Evolutionary conservation across 2,888 invertebrate species (phyloP).

Genomic region (Penaeus monodon): DNA sequence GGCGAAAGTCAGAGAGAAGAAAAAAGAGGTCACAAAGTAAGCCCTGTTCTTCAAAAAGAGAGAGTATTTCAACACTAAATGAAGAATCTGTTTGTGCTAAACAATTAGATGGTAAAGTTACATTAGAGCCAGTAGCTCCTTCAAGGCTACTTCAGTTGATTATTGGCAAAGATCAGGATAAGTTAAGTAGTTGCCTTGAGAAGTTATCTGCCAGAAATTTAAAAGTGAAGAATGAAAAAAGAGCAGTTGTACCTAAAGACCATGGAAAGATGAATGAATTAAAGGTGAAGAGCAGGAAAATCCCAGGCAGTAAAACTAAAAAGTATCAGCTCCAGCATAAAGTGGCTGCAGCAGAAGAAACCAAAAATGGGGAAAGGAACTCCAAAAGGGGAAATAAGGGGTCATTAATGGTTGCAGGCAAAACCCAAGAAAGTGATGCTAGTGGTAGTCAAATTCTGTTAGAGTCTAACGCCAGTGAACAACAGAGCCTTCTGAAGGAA

Average conservation of each 20-base stretch:
- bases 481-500: slow-evolving; percentile 45
- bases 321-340: too few species aligned
- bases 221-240: slow-evolving; percentile 20
- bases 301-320: too few species aligned
- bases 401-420: not conserved
- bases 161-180: slow-evolving; percentile 15
- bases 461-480: slow-evolving; percentile 4
- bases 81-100: not conserved
- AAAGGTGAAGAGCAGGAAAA: too few species aligned
- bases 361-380: too few species aligned
- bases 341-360: too few species aligned
- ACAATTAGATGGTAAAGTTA: not conserved
- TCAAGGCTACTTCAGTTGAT: slow-evolving; percentile 39
- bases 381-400: too few species aligned
- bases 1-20: slow-evolving; percentile 36
- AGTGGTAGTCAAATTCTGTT: not conserved
- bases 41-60: too few species aligned
- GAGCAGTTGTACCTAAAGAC: not conserved
- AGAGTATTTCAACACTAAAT: too few species aligned
- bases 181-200: too few species aligned
- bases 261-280: too few species aligned
- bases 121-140: not conserved
- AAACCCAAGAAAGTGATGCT: not conserved
- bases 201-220: too few species aligned
- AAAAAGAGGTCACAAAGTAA: slow-evolving; percentile 26